Evolutionary conservation across 2,888 invertebrate genomes (phyloP), one percentile per base, ranked within the genome.

Genomic region (Stenoptilia bipunctidactyla): DNA sequence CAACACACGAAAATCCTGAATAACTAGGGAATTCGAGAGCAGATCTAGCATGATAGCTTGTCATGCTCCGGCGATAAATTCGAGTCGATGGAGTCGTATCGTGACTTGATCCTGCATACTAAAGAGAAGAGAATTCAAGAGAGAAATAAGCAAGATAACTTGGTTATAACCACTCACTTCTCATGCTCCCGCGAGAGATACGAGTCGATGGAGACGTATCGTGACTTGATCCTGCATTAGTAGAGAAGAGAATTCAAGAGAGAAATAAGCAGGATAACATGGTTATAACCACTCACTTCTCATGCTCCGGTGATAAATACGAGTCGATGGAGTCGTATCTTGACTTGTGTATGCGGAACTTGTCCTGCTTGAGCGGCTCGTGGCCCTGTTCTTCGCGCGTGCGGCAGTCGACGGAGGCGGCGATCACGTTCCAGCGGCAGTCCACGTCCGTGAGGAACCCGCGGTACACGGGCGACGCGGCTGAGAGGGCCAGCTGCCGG

Each of bases 321-420:
- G 95, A 96, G 73, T 98, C 97, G 39, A 99, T 97, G 8, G 98
- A 97, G 76, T 97, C 98, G 72, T 98, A 99, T 45, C 99, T 87
- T 1, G 98, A 98, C 77, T 99, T 99, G 48, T 88, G 88, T 54
- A 97, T 96, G 46, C 89, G 88, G 75, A 93, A 95, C 75, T 91
- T 91, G 63, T 92, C 90, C 38, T 89, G 80, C 39, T 87, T 86
- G 10, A 94, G 75, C 4, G 92, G 91, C 55, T 88, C 77, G 27
- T 92, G 66, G 13, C 97, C 97, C 46, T 96, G 88, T 70, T 99
- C 98, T 68, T 97, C 97, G 43, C 88, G 87, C 2, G 97, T 97
- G 48, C 98, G 89, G 65, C 97, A 97, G 79, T 99, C 98, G 15
- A 98, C 98, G 1, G 97, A 96, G 27, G 91, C 92, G 6, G 97